Evolutionary conservation across 2,113 vertebrate genomes (phyloP).

Genomic region (Poeciliopsis retropinna): DNA sequence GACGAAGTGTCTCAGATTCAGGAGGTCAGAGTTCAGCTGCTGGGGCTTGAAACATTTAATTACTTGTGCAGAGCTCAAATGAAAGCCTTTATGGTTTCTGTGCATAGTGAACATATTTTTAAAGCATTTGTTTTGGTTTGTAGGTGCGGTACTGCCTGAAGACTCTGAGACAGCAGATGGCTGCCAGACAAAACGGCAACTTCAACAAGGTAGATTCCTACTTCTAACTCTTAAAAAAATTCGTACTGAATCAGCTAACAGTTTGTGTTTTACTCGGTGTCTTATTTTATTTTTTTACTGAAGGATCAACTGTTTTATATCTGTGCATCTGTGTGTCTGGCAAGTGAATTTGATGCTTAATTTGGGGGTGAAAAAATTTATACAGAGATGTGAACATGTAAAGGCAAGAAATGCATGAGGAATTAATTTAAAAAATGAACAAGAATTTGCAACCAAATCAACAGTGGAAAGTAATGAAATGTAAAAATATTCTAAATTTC

Average conservation of each 20-base stretch:
- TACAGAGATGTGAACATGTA: neutral
- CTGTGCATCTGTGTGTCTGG: neutral
- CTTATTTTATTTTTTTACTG: neutral
- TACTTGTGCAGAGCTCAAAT: neutral
- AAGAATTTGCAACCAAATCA: neutral
- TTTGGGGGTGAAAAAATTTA: neutral
- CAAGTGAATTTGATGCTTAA: neutral
- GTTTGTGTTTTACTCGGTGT: neutral
- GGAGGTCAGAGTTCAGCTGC: conserved; percentile 72
- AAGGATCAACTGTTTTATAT: neutral
- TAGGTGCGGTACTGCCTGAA: conserved; percentile 83
- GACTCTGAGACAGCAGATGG: conserved; percentile 81
- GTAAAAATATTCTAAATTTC: too few relatives aligned
- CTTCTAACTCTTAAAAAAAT: neutral
- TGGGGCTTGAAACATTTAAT: neutral
- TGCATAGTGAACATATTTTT: neutral
- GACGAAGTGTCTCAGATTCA: conserved; percentile 89
- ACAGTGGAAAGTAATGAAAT: neutral
- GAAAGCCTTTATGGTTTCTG: neutral
- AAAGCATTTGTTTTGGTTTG: conserved; percentile 5
- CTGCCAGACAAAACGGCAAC: conserved; percentile 72
- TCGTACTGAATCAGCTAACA: neutral
- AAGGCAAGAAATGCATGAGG: neutral
- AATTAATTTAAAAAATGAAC: neutral
- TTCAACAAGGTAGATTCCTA: conserved; percentile 65